These are phyloP conservation scores for Conopomorpha cramerella DNA, from an alignment of 1,140 invertebrate genomes.

Conservation along the genomic window DNA sequence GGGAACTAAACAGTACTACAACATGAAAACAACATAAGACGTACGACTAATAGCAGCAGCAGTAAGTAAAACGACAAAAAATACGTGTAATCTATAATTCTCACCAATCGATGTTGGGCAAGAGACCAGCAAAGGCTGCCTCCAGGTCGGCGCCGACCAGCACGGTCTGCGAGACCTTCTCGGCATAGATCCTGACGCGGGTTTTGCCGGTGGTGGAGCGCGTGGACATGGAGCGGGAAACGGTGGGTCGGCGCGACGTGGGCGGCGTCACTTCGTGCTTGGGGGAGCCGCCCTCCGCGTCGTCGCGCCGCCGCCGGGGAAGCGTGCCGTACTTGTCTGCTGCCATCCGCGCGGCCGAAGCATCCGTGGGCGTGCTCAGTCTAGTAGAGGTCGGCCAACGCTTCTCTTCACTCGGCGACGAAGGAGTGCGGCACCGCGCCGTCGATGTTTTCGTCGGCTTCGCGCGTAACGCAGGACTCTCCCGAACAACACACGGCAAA, in stretches of 20 bases:
- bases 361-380: constrained; percentile 30
- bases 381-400: constrained; percentile 63
- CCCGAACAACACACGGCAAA: constrained; percentile 53
- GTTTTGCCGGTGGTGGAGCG: constrained; percentile 56
- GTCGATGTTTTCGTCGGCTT: constrained; percentile 63
- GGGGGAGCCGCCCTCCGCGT: constrained; percentile 54
- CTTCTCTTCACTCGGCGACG: constrained; percentile 71
- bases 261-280: constrained; percentile 49
- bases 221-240: constrained; percentile 60
- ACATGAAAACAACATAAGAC: too few relatives aligned
- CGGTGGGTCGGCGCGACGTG: constrained; percentile 39
- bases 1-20: too few relatives aligned
- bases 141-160: constrained; percentile 72
- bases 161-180: constrained; percentile 75
- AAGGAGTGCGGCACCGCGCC: constrained; percentile 63
- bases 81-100: too few relatives aligned
- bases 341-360: constrained; percentile 56
- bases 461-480: constrained; percentile 53
- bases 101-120: constrained; percentile 53
- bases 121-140: constrained; percentile 67
- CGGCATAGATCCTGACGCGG: constrained; percentile 76
- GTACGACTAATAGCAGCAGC: too few relatives aligned
- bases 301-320: constrained; percentile 69
- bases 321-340: constrained; percentile 77
- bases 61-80: too few relatives aligned